phyloP scores from a whole-genome alignment of 2,888 invertebrate species.

The Steinernema hermaphroditum region DNA sequence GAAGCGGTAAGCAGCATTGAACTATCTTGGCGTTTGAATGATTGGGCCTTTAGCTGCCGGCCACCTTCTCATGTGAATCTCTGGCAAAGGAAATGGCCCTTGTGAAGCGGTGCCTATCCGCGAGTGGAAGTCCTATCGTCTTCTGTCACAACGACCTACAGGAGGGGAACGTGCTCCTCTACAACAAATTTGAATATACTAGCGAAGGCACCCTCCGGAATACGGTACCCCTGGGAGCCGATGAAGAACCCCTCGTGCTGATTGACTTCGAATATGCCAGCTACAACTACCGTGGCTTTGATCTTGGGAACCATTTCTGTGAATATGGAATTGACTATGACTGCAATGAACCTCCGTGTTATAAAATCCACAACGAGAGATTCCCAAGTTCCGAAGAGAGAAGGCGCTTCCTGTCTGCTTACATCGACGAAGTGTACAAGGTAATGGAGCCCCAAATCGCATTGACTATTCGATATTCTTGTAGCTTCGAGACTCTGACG shows the following conservation, averaged over 20 bases:
- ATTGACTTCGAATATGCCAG: constrained; percentile 52
- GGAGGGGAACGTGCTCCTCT: constrained; percentile 67
- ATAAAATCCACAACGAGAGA: constrained; percentile 74
- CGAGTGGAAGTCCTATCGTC: constrained; percentile 73
- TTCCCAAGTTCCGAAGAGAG: constrained; percentile 81
- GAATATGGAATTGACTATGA: constrained; percentile 89
- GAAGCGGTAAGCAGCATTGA: constrained; percentile 36
- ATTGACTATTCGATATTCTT: background rate
- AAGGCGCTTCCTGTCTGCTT: constrained; percentile 70
- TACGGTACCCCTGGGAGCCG: background rate
- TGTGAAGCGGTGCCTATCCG: constrained; percentile 47
- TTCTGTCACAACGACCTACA: constrained; percentile 68
- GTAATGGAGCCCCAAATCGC: constrained; percentile 1
- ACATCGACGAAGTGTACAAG: constrained; percentile 39
- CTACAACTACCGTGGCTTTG: constrained; percentile 87
- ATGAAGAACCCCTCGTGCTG: constrained; percentile 39
- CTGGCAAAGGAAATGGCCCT: constrained; percentile 51
- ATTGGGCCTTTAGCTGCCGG: constrained; percentile 44
- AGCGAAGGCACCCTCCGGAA: background rate
- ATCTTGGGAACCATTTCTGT: constrained; percentile 89
- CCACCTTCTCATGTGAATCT: constrained; percentile 44
- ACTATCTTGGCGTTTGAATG: background rate
- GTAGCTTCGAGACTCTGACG: constrained; percentile 12
- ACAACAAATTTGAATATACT: constrained; percentile 15
- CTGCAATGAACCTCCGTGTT: constrained; percentile 78